Conservation (phyloP, 2,888 invertebrate genomes). For the Thera britannica region DNA sequence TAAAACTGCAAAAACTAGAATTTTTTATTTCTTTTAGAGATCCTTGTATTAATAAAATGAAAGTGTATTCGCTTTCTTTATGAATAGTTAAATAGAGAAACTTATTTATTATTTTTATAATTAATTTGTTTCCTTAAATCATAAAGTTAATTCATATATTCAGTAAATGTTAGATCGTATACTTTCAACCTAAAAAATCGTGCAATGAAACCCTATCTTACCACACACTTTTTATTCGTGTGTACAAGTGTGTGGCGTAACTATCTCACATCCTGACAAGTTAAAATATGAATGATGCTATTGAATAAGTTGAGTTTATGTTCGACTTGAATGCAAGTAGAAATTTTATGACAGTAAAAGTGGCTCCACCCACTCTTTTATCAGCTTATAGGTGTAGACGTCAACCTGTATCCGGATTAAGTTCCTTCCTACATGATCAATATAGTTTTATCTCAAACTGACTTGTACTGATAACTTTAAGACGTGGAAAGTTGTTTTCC, state of each 20-base stretch:
- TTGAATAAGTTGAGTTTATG: not conserved
- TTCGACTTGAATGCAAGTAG: constrained; percentile 1
- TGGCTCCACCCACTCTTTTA: constrained; percentile 12
- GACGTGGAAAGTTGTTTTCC: constrained; percentile 24
- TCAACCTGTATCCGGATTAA: constrained; percentile 43
- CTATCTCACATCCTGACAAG: not conserved
- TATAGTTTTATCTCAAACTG: constrained; percentile 47
- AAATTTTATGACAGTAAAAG: constrained; percentile 18
- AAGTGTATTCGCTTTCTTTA: not conserved
- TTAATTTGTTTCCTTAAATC: too few relatives aligned
- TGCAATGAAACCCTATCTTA: not conserved
- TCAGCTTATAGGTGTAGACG: constrained; percentile 35
- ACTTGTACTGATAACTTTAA: constrained; percentile 39
- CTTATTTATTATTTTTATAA: too few relatives aligned
- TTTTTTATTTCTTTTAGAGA: not conserved
- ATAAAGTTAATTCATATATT: too few relatives aligned
- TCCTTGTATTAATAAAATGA: too few relatives aligned
- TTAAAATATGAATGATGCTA: constrained; percentile 1
- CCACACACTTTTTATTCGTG: not conserved
- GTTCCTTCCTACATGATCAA: constrained; percentile 47
- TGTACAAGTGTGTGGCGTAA: not conserved
- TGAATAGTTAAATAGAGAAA: not conserved
- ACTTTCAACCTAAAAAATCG: not conserved
- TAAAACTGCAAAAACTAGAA: too few relatives aligned
- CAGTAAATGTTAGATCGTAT: not conserved